Evolutionary conservation across 2,113 vertebrate species (phyloP), one percentile per base, ranked within the genome.

Genomic region (Spizaetus ornatus): DNA sequence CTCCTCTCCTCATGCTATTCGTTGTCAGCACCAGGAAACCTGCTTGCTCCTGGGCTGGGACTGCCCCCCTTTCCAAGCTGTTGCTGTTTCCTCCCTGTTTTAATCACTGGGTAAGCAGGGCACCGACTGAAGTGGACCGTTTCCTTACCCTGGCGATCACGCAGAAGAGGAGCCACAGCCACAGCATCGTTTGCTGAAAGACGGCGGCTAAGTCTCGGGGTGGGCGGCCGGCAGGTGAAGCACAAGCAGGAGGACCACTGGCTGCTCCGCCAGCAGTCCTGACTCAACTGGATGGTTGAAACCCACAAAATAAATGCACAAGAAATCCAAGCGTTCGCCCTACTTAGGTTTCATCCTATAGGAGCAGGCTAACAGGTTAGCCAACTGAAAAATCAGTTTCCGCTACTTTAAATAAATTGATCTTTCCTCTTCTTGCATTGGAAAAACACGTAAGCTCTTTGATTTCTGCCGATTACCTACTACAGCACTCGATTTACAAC

Each of bases 401-500:
- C 6, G 15, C 93, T 45, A 53, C 84, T 91, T 91, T 63, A 86
- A 87, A 55, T 76, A 80, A 69, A 90, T 93, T 29, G 65, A 81
- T 84, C 83, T 79, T 95, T 86, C 20, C 26, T 93, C 80, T 18
- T 78, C 73, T 76, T 92, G 93, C 94, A 69, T 29, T 76, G 91
- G 76, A 59, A 70, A 93, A 90, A 66, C 38, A 25, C 3, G 34
- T 61, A 91, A 78, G 26, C 22, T 43, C 69, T 93, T 81, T 84
- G 83, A 73, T 87, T 95, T 90, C 84, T 73, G 80, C 73, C 27
- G 23, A 55, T 90, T 93, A 61, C 40, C 72, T 74, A 55, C 86
- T 50, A 53, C 73, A 79, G 55, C 40, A 47, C 94, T 96, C 27
- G 45, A 96, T 86, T 92, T 95, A 94, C 95, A 89, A 48, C 86